Base-by-base conservation (phyloP, 2,797 vertebrate genomes). In the Acipenser transmontanus region DNA sequence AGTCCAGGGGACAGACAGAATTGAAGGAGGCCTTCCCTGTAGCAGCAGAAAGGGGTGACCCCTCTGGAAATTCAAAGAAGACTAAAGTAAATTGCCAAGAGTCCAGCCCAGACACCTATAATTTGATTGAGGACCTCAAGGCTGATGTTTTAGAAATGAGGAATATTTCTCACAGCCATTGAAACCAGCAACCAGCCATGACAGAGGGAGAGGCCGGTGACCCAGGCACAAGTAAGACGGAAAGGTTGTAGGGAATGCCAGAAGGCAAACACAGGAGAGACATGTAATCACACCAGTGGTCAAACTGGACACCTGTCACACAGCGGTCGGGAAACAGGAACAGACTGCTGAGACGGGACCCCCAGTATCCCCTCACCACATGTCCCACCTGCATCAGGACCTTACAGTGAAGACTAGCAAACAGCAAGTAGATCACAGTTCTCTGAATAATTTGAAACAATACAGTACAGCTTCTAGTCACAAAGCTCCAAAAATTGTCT, bases 261-360 rank as follows among this genome's bases (percentile, higher is more conserved):
- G 59, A 63, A 62, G 14, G 54, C 64, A 0, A 20, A 56, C 11
- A 17, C 34, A 4, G 59, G 61, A 64, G 66, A 72, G 6, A n/a
- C 49, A 9, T 65, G 54, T 47, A 63, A 49, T 2, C 56, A 72
- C 17, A 69, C 63, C n/a, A 70, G 52, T 14, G 17, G 59, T 1
- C 64, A 65, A 8, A 48, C 68, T 11, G 7, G 71, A 6, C 64
- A 72, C 17, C 61, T 69, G 7, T 72, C 68, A 12, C n/a, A 49
- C 1, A 0, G 0, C 6, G 0, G 6, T 63, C 49, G 65, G 69
- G 66, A 73, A 73, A 69, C 4, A 9, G 10, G 68, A 62, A 17
- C 0, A 50, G 61, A 63, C 64, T 76, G 59, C 66, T 64, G 63
- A 64, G 8, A 17, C 4, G 56, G 67, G 68, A 65, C 71, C 60